Percentiles rank a stretch among this genome's conserved stretches.
Evolutionary conservation across 2,888 invertebrate genomes (phyloP).

Genomic region (Myopa tessellatipennis): DNA sequence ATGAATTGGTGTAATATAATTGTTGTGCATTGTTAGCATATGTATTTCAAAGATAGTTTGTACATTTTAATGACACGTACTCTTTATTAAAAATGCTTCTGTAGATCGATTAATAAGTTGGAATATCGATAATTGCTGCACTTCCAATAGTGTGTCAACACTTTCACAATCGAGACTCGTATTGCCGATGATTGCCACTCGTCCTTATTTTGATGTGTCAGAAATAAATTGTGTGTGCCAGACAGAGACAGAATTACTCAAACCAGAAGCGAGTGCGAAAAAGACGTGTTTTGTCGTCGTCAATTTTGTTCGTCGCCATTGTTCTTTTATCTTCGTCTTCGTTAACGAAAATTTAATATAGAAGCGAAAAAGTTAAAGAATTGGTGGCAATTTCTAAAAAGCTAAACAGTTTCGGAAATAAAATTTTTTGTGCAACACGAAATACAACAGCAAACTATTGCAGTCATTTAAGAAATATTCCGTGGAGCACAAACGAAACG

Average conservation of each 20-base stretch:
- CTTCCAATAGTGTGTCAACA: no score
- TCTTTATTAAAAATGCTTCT: no score
- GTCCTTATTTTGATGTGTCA: slow-evolving; percentile 30
- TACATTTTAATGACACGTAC: no score
- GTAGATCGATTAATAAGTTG: no score
- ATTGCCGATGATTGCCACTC: neutral
- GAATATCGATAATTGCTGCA: no score
- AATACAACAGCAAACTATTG: neutral
- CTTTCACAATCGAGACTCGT: no score
- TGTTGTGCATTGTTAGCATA: no score
- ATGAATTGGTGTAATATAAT: no score
- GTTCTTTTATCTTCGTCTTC: slow-evolving; percentile 53
- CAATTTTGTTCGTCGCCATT: slow-evolving; percentile 51
- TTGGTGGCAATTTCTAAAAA: slow-evolving; percentile 1
- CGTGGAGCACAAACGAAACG: neutral
- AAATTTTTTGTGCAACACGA: neutral
- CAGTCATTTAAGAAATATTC: neutral
- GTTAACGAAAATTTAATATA: slow-evolving; percentile 47
- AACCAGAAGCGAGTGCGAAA: slow-evolving; percentile 15
- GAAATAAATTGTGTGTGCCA: slow-evolving; percentile 21
- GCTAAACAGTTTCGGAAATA: neutral
- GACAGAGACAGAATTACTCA: slow-evolving; percentile 21
- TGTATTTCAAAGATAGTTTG: no score
- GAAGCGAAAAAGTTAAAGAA: slow-evolving; percentile 14
- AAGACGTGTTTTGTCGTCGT: slow-evolving; percentile 41